Conservation (phyloP, 1,140 invertebrate genomes). For the Ceratitis capitata region DNA sequence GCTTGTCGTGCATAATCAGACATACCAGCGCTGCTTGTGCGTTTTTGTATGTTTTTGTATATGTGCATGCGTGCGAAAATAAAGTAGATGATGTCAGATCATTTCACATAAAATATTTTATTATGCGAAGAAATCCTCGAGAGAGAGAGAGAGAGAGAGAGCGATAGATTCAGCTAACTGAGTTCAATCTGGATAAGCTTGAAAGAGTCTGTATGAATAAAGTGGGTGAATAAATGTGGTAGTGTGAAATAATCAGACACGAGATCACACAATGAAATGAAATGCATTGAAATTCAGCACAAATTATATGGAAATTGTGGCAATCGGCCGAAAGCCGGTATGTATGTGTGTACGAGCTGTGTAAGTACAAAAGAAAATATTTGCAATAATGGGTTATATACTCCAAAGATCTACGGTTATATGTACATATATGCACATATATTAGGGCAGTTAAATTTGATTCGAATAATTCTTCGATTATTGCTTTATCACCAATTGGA, state of each 20-base stretch:
- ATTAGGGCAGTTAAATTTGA: too few relatives aligned
- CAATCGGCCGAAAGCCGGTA: not conserved
- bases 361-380: conserved; percentile 28
- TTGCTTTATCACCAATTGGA: too few relatives aligned
- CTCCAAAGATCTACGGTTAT: not conserved
- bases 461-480: too few relatives aligned
- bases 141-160: too few relatives aligned
- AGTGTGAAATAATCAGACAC: conserved; percentile 27
- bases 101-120: conserved; percentile 26
- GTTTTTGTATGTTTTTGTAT: not conserved
- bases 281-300: not conserved
- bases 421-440: not conserved
- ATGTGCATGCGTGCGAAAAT: not conserved
- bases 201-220: not conserved
- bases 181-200: not conserved
- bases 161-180: too few relatives aligned
- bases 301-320: conserved; percentile 37
- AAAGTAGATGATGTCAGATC: conserved; percentile 34
- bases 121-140: not conserved
- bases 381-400: not conserved
- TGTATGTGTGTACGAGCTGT: not conserved
- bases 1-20: not conserved
- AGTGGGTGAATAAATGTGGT: not conserved
- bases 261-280: conserved; percentile 29
- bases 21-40: not conserved